Conservation (phyloP, 2,888 invertebrate species). For the Orchestes rusci region DNA sequence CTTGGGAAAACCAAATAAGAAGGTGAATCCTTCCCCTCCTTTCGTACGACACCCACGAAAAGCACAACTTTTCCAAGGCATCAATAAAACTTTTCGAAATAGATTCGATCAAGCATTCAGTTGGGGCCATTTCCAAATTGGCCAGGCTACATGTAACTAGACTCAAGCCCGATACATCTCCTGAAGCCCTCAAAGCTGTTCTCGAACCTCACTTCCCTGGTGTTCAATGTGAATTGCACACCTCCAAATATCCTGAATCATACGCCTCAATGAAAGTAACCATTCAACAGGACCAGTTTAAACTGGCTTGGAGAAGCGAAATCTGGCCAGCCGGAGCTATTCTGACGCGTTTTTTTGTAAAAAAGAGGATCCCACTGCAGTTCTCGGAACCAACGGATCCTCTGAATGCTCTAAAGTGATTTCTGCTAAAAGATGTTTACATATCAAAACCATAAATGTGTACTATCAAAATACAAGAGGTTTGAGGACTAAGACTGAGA, state of each 20-base stretch:
- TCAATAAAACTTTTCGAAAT: too few relatives aligned
- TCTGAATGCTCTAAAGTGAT: neutral
- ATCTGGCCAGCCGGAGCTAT: slow-evolving; percentile 12
- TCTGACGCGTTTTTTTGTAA: slow-evolving; percentile 8
- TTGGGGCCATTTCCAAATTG: slow-evolving; percentile 4
- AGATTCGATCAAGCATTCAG: neutral
- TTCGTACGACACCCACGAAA: too few relatives aligned
- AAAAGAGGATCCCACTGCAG: slow-evolving; percentile 13
- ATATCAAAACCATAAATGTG: slow-evolving; percentile 1
- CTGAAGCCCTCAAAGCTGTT: slow-evolving; percentile 7
- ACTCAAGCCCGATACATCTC: slow-evolving; percentile 11
- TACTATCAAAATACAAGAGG: slow-evolving; percentile 11
- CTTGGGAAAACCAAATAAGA: too few relatives aligned
- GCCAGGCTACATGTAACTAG: slow-evolving; percentile 9
- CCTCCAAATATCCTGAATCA: slow-evolving; percentile 10
- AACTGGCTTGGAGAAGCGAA: slow-evolving; percentile 9
- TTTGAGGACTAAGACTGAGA: slow-evolving; percentile 8
- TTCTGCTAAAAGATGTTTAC: neutral
- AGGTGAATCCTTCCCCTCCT: too few relatives aligned
- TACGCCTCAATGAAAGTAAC: slow-evolving; percentile 11
- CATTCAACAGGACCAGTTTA: slow-evolving; percentile 11
- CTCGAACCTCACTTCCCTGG: slow-evolving; percentile 9
- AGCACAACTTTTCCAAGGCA: too few relatives aligned
- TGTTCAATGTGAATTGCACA: slow-evolving; percentile 11
- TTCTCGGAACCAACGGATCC: slow-evolving; percentile 8